phyloP scores from a whole-genome alignment of 2,888 invertebrate genomes.

The Philereme vetulata region DNA sequence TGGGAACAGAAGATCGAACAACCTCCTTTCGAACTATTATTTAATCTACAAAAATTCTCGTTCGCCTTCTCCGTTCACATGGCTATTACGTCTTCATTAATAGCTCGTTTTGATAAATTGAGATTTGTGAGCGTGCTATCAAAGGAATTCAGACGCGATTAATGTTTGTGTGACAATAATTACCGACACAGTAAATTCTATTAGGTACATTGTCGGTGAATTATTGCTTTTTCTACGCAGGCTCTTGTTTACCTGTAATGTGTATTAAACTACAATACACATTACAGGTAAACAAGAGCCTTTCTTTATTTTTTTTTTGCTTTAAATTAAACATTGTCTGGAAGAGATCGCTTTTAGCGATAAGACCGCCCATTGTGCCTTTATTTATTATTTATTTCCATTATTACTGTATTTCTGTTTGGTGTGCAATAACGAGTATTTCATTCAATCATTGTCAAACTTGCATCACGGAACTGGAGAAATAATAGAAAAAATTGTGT shows the following conservation, averaged over 20 bases:
- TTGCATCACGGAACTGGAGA: no score
- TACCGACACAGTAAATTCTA: background rate
- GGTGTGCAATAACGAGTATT: no score
- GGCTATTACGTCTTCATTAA: conserved; percentile 18
- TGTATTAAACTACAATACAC: no score
- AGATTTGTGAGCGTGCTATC: conserved; percentile 20
- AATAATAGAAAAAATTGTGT: no score
- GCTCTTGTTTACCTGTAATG: no score
- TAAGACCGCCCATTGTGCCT: no score
- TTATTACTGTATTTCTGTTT: no score
- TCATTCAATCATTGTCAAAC: no score
- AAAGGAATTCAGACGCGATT: conserved; percentile 14
- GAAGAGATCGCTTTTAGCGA: no score
- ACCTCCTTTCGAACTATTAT: background rate
- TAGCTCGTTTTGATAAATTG: conserved; percentile 21
- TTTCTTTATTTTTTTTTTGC: background rate
- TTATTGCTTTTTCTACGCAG: background rate
- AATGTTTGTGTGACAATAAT: conserved; percentile 9
- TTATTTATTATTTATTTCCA: no score
- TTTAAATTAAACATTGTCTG: background rate
- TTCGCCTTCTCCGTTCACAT: conserved; percentile 12
- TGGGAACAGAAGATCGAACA: no score
- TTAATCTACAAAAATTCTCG: conserved; percentile 4
- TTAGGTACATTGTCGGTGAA: background rate
- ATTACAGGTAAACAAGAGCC: no score